A percentile compares a stretch with the other conserved stretches of the same genome.
Evolutionary conservation across 2,797 vertebrate genomes (phyloP).

Genomic region (Hybognathus amarus): DNA sequence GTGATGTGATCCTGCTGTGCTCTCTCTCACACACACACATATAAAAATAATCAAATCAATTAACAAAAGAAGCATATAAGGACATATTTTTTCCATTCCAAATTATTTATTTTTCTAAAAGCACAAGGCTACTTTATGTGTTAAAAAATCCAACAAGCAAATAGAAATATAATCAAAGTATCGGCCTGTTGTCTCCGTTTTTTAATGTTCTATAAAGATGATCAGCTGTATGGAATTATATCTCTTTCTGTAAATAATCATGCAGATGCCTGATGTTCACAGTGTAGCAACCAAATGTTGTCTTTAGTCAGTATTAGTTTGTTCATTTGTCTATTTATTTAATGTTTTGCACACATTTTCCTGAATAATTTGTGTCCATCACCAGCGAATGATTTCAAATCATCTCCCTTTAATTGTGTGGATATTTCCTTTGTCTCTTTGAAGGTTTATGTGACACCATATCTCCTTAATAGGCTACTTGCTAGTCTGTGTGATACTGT

Average conservation of each 20-base stretch:
- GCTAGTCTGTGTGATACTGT: slow-evolving; percentile 18
- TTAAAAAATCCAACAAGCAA: slow-evolving; percentile 7
- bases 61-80: slow-evolving; percentile 38
- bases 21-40: not conserved
- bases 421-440: not conserved
- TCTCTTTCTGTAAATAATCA: slow-evolving; percentile 50
- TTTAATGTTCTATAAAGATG: slow-evolving; percentile 62
- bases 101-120: slow-evolving; percentile 68
- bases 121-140: slow-evolving; percentile 55
- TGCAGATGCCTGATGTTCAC: slow-evolving; percentile 50
- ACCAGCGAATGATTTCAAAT: slow-evolving; percentile 36
- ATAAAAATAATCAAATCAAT: not conserved
- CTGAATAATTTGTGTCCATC: slow-evolving; percentile 44
- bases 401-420: not conserved
- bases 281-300: slow-evolving; percentile 64
- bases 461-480: slow-evolving; percentile 10
- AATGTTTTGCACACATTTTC: slow-evolving; percentile 49
- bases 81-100: slow-evolving; percentile 42
- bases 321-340: slow-evolving; percentile 63
- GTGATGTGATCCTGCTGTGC: not conserved
- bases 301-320: slow-evolving; percentile 59
- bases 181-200: slow-evolving; percentile 55
- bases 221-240: slow-evolving; percentile 64
- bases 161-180: slow-evolving; percentile 63
- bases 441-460: slow-evolving; percentile 8